Conservation (phyloP, 1,140 invertebrate genomes). For the Parapsyche elsis region DNA sequence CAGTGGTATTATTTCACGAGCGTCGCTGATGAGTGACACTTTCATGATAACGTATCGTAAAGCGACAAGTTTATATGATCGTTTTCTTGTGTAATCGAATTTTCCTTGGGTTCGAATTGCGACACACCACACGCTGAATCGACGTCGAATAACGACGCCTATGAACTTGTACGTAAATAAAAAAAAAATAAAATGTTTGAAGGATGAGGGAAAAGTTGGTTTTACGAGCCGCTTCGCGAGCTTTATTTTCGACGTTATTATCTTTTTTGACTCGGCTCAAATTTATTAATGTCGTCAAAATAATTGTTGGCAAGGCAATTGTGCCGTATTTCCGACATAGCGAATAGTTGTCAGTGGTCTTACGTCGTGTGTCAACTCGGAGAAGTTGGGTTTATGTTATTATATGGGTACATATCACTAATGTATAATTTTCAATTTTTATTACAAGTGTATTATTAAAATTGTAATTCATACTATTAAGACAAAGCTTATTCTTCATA, state of each 20-base stretch:
- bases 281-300: too few species aligned
- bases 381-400: not conserved
- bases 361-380: not conserved
- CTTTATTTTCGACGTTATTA: too few species aligned
- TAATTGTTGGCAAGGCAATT: too few species aligned
- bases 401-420: too few species aligned
- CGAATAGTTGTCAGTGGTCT: not conserved
- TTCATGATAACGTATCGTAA: conserved; percentile 29
- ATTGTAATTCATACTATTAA: too few species aligned
- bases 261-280: too few species aligned
- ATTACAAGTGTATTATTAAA: too few species aligned
- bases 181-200: too few species aligned
- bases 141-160: conserved; percentile 12
- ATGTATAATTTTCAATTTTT: too few species aligned
- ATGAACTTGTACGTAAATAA: conserved; percentile 1
- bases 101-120: conserved; percentile 9
- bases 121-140: not conserved
- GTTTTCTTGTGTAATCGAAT: conserved; percentile 30
- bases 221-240: not conserved
- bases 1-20: not conserved
- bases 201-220: not conserved
- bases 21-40: conserved; percentile 23
- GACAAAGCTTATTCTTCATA: too few species aligned
- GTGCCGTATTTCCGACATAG: not conserved
- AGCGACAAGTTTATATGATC: conserved; percentile 15